A percentile compares a stretch with the other conserved stretches of the same genome.
Evolutionary conservation across 2,113 vertebrate species (phyloP).

Genomic region (crab-eating macaque (Macaca fascicularis)): DNA sequence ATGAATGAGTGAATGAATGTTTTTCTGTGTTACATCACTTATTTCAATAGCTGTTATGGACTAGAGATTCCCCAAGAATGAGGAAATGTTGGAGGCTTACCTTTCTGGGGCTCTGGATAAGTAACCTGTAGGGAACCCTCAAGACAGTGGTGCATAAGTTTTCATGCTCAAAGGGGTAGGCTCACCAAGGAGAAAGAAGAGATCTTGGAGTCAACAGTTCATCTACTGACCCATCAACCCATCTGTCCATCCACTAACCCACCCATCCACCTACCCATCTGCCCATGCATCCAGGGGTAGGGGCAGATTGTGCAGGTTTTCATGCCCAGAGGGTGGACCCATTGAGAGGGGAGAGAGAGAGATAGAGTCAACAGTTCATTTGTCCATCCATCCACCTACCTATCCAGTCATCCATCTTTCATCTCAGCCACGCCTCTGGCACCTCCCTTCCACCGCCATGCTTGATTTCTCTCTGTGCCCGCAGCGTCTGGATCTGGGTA

Average conservation of each 20-base stretch:
- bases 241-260: neutral
- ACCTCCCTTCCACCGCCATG: fast-evolving
- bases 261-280: neutral
- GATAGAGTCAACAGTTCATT: neutral
- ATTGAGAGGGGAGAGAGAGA: neutral
- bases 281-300: neutral
- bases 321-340: neutral
- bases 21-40: neutral
- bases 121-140: neutral
- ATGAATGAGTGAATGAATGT: neutral
- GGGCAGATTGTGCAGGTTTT: neutral
- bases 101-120: neutral
- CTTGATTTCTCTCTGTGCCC: neutral
- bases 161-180: neutral
- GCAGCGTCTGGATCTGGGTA: neutral
- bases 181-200: neutral
- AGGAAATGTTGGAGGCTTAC: neutral
- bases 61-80: neutral
- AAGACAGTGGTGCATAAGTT: neutral
- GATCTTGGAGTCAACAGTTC: neutral
- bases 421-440: neutral
- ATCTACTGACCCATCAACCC: neutral
- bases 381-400: neutral
- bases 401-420: neutral
- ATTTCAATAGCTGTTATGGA: neutral